A percentile compares a stretch with the other conserved stretches of the same genome.
Evolutionary conservation across 2,888 invertebrate genomes (phyloP).

Genomic region (Argyresthia albistria): DNA sequence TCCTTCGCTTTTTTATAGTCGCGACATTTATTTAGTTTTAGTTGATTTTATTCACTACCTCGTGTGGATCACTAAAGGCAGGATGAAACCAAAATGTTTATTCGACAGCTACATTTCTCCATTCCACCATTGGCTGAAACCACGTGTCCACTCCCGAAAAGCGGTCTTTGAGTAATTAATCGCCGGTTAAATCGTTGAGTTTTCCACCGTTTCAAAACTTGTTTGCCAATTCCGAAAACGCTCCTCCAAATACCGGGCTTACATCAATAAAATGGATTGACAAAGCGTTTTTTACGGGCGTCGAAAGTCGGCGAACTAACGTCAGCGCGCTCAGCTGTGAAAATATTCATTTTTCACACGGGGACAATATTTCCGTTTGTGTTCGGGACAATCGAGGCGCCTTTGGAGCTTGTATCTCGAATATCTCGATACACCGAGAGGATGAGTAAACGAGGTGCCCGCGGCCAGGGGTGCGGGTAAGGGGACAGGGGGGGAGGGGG

Average conservation of each 20-base stretch:
- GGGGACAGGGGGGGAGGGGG: constrained; percentile 29
- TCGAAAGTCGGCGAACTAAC: constrained; percentile 19
- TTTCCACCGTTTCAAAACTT: neutral
- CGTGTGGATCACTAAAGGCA: neutral
- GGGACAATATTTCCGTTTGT: constrained; percentile 47
- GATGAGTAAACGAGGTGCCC: neutral
- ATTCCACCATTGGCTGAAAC: neutral
- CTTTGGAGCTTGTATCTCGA: constrained; percentile 29
- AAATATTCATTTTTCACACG: constrained; percentile 47
- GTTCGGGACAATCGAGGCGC: constrained; percentile 44
- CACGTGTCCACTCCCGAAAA: neutral
- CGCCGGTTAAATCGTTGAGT: neutral
- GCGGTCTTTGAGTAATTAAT: neutral
- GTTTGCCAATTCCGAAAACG: neutral
- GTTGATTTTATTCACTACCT: neutral
- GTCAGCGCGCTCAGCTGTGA: constrained; percentile 19
- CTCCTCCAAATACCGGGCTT: neutral
- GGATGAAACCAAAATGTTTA: neutral
- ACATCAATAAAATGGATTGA: constrained; percentile 3
- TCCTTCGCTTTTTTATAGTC: neutral
- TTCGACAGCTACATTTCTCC: neutral
- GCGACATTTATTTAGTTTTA: neutral
- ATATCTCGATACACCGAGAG: constrained; percentile 13
- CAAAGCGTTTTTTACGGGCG: constrained; percentile 17
- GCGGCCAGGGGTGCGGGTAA: constrained; percentile 18